Evolutionary conservation across 2,113 vertebrate genomes (phyloP).

Genomic region (Chitala chitala): DNA sequence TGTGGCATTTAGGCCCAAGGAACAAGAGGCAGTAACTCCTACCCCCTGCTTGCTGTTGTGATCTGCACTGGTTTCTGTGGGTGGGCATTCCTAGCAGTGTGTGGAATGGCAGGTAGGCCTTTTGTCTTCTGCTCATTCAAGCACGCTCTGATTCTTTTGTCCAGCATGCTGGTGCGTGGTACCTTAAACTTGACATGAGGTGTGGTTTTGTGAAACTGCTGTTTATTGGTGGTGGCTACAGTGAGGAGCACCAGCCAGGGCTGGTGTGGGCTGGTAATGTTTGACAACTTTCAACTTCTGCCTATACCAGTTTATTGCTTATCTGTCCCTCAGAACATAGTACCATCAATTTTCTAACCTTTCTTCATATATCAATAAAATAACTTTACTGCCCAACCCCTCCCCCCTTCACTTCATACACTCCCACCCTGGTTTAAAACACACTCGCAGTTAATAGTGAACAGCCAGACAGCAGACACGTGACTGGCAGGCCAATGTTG

Average conservation of each 20-base stretch:
- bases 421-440: background rate
- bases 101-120: no score
- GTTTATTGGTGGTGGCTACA: slow-evolving; percentile 3
- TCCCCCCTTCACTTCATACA: no score
- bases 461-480: background rate
- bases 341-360: background rate
- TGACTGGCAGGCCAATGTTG: background rate
- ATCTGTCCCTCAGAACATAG: background rate
- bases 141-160: background rate
- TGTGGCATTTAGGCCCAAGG: background rate
- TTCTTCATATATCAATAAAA: background rate
- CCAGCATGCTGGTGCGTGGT: background rate
- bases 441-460: background rate
- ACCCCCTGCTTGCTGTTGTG: no score
- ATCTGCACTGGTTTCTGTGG: no score
- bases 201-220: background rate
- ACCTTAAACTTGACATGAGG: background rate
- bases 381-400: background rate
- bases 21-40: no score
- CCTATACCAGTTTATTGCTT: background rate
- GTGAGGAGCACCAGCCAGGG: background rate
- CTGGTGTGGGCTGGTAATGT: background rate
- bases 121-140: no score
- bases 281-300: background rate
- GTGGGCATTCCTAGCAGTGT: no score